Evolutionary conservation across 1,140 invertebrate species (phyloP), one percentile per base, ranked within the genome.

Genomic region (Hycleus phaleratus): DNA sequence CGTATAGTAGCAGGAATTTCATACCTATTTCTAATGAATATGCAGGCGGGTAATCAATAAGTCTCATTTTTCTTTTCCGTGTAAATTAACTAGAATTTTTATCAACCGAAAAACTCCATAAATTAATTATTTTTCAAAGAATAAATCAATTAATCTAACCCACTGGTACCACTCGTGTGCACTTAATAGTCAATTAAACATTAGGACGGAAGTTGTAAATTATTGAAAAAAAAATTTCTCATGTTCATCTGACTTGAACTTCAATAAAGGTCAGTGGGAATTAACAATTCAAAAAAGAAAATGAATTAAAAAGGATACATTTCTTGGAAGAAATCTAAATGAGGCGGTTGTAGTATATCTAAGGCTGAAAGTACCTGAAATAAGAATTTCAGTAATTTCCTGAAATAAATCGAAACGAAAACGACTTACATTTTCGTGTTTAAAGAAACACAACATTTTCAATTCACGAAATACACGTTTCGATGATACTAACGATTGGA

Each of bases 371-470:
- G 81, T 68, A 97, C 92, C 93, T 96, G 84, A 42, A 42, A 42
- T 42, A 18, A 18, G 18, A 18, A n/a, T 42, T 42, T 42, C 10
- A 7, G 10, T 10, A 42, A 42, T 42, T 4, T 10, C 11, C n/a
- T 26, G n/a, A 52, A 42, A 25, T 43, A 43, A 26, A 24, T 44
- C 5, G 10, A 18, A 18, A 18, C 18, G 50, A 25, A 44, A 52
- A 52, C 6, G 10, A 11, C 89, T 90, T 80, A 97, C 96, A 78
- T 99, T 99, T 78, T 98, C 96, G 77, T 99, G 96, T 82, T 97
- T 95, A 82, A 99, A 98, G 79, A 96, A 97, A 77, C 94, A 96
- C 40, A 99, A 83, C 96, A 99, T 99, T 79, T 95, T 93, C 64
- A 99, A 84, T 79, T 99, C 97, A 63, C 97, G 84, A 79, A 98